Base-by-base conservation (phyloP, 2,888 invertebrate species). In the Phrixothrix hirtus region DNA sequence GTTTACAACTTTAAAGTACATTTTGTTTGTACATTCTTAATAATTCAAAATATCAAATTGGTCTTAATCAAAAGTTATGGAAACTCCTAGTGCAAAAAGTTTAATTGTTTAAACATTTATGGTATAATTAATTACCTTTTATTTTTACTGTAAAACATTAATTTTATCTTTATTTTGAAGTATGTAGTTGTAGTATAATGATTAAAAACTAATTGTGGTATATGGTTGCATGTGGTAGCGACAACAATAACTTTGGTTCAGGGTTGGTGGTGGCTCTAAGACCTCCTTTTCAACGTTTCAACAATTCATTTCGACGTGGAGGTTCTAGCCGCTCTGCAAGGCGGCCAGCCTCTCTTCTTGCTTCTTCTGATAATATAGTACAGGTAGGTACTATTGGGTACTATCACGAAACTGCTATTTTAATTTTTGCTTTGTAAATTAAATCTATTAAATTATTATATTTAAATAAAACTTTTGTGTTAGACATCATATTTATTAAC, bases 231-330 rank as follows among this genome's bases (percentile, higher is more conserved):
- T 70, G 69, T 69, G 64, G 63, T 72, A 75, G 75, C 65, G 73
- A 77, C 71, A 73, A 70, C 61, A 65, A 63, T 63, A 66, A 65
- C 58, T 63, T 70, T 61, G 70, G 72, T 60, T 67, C 68, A 57
- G 71, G 71, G 58, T 66, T 73, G 71, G 73, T 74, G 70, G 67
- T 71, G 66, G 73, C 73, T 56, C 66, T 75, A 62, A 66, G 73
- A 61, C 74, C 75, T 43, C 72, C 73, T 49, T 75, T 75, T 65
- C 72, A 72, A 54, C 71, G 75, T 56, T 71, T 74, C 69, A 71
- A 73, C 69, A 67, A 63, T 51, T 73, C 75, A 30, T 69, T 75
- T 49, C 68, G 75, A 15, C 69, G 74, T 46, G 66, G 68, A 42
- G 71, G 68, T 46, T 72, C 73, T 30, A 65, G 67, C 54, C 61